Evolutionary conservation across 2,797 vertebrate genomes (phyloP).

Genomic region (Melanotaenia boesemani): DNA sequence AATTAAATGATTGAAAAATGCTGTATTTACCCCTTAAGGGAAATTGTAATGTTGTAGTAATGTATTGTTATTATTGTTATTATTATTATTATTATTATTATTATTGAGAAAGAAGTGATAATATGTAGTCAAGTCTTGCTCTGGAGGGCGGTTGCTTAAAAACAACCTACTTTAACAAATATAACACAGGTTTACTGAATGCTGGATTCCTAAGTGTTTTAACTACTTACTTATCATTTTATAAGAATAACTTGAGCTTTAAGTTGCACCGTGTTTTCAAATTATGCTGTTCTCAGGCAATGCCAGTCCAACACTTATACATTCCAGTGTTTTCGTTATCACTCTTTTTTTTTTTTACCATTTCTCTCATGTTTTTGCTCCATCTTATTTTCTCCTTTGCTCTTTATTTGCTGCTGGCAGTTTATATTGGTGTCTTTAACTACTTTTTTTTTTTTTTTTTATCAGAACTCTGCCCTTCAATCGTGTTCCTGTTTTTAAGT

Average conservation of each 20-base stretch:
- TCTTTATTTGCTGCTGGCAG: conserved; percentile 5
- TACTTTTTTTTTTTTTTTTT: too few species aligned
- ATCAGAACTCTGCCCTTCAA: not conserved
- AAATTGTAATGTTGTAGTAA: too few species aligned
- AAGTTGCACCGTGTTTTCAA: not conserved
- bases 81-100: too few species aligned
- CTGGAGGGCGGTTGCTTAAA: not conserved
- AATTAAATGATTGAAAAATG: too few species aligned
- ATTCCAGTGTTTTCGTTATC: conserved; percentile 19
- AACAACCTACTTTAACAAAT: not conserved
- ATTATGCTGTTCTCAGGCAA: not conserved
- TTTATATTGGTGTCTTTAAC: conserved; percentile 1
- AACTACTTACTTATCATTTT: not conserved
- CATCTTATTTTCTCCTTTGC: conserved; percentile 1
- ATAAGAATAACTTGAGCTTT: not conserved
- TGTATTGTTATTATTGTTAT: too few species aligned
- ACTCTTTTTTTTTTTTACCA: not conserved
- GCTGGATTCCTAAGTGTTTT: not conserved
- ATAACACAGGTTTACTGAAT: not conserved
- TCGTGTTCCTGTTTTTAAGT: not conserved
- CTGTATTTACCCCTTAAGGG: too few species aligned
- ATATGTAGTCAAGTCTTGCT: too few species aligned
- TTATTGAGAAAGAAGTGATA: too few species aligned
- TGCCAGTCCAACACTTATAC: not conserved
- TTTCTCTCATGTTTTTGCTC: too few species aligned